Percentiles rank a stretch among this genome's conserved stretches.
Conservation (phyloP, 2,797 vertebrate genomes). For the Telmatherina bonti region DNA sequence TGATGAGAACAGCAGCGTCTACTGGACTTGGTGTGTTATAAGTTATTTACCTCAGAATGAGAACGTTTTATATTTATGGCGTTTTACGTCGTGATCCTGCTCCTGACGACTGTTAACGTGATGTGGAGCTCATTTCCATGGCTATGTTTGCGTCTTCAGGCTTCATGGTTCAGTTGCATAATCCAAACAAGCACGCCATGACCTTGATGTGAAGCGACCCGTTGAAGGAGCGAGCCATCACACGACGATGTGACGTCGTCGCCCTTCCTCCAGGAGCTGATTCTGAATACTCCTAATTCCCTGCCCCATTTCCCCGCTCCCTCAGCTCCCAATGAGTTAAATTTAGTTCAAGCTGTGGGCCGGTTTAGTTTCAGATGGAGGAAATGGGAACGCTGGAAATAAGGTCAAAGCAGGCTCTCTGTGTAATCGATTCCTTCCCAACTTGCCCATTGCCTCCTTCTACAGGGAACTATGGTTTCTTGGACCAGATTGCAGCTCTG, state of each 20-base stretch:
- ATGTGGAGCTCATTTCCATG: constrained; percentile 31
- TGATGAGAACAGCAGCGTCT: not conserved
- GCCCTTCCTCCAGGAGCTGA: constrained; percentile 38
- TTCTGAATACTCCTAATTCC: constrained; percentile 40
- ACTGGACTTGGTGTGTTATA: constrained; percentile 5
- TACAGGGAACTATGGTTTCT: constrained; percentile 87
- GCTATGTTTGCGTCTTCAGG: constrained; percentile 2
- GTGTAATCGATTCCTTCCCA: constrained; percentile 16
- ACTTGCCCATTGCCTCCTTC: not conserved
- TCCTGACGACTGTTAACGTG: constrained; percentile 44
- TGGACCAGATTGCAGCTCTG: constrained; percentile 87
- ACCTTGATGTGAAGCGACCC: constrained; percentile 46
- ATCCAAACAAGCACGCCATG: constrained; percentile 11
- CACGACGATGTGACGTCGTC: constrained; percentile 6
- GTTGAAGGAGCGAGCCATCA: constrained; percentile 20
- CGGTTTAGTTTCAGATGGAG: constrained; percentile 32
- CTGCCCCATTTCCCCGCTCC: constrained; percentile 47
- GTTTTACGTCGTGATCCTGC: constrained; percentile 35
- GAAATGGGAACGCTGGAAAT: constrained; percentile 51
- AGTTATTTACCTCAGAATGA: constrained; percentile 25
- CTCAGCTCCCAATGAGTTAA: constrained; percentile 38
- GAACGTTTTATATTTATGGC: constrained; percentile 46
- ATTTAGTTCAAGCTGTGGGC: constrained; percentile 42
- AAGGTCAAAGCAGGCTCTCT: constrained; percentile 25
- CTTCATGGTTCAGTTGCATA: constrained; percentile 37